Evolutionary conservation across 2,797 vertebrate species (phyloP), one percentile per base, ranked within the genome.

Genomic region (Silurus lanzhouensis): DNA sequence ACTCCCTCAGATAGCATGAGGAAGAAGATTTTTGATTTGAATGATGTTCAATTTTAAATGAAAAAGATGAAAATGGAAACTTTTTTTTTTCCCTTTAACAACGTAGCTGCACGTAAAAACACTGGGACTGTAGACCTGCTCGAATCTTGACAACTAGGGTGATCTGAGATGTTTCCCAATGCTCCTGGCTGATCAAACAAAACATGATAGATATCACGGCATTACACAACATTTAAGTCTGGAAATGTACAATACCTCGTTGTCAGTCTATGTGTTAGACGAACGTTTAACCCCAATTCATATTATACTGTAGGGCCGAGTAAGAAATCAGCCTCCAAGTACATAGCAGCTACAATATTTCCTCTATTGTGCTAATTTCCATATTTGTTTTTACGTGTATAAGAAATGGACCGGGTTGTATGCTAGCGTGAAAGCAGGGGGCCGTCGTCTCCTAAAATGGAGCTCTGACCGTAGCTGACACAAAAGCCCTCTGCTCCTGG

Each of bases 391-490:
- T 17, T 71, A 31, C 48, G 48, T 19, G 70, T 64, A 25, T 44
- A 60, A 52, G 60, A 63, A 66, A 70, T 46, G 38, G 63, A 52
- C 25, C 60, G 48, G 82, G 61, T 52, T 67, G n/a, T 84, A 31
- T 19, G 25, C 19, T 76, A 19, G 67, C 38, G 17, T 60, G 66
- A 60, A 77, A 64, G 75, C 67, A 74, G 83, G 82, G 79, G 76
- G 84, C 81, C 61, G 38, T 8, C 38, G 87, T 85, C 81, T 88
- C 87, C 87, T 88, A 88, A 88, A 88, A 88, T 88, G 87, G 87
- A 88, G 84, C 70, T 82, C 80, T 70, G 86, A 84, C 78, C 52
- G 74, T 84, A 84, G 74, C 81, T 83, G 83, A 85, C 81, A 82
- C 74, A 17, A 77, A 71, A 71, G 19, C 31, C 76, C 66, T 75